Conservation (phyloP, 2,888 invertebrate species). For the Thymelicus sylvestris region DNA sequence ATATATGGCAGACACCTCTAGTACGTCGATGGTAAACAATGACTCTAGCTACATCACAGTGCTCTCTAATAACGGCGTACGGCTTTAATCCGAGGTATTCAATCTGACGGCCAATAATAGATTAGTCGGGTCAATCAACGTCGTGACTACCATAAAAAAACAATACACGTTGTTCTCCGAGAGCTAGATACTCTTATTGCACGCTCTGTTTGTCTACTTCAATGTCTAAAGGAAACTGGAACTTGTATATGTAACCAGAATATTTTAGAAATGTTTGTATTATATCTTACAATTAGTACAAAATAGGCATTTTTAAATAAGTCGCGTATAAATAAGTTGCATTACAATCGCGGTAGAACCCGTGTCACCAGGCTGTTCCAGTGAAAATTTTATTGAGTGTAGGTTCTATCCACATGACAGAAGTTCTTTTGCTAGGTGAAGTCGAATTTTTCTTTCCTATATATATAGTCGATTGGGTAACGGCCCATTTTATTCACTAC, state of each 20-base stretch:
- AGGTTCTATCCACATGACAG: no score
- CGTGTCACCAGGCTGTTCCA: no score
- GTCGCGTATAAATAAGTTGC: no score
- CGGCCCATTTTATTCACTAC: no score
- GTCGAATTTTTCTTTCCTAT: no score
- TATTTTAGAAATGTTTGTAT: not conserved
- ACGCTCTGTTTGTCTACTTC: conserved; percentile 15
- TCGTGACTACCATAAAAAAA: conserved; percentile 27
- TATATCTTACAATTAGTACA: not conserved
- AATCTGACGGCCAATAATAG: conserved; percentile 24
- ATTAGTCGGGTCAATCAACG: conserved; percentile 34
- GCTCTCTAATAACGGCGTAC: not conserved
- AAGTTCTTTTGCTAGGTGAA: no score
- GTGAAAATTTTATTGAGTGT: no score
- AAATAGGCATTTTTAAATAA: no score
- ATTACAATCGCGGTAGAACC: no score
- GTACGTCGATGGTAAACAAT: not conserved
- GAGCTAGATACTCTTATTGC: conserved; percentile 5
- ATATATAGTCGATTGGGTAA: no score
- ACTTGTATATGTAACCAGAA: not conserved
- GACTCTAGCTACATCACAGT: not conserved
- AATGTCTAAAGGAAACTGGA: conserved; percentile 9
- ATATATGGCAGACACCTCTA: no score
- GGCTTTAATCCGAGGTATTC: conserved; percentile 7
- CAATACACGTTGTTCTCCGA: conserved; percentile 32